Evolutionary conservation across 2,888 invertebrate species (phyloP), one percentile per base, ranked within the genome.

Genomic region (Cybosia mesomella): DNA sequence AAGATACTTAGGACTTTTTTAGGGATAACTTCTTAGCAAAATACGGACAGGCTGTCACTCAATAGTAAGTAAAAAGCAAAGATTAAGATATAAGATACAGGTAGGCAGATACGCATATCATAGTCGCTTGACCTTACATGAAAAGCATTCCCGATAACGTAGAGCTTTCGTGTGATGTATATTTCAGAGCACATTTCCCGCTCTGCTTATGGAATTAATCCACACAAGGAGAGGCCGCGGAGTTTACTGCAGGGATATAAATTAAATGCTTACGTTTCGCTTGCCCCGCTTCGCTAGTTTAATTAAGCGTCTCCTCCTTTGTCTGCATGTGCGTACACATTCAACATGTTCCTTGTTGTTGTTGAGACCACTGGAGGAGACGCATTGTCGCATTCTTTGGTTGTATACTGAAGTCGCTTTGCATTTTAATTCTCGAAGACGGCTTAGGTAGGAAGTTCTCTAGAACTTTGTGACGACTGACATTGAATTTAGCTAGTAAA

Each of bases 201-300:
- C 87, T 85, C 63, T 83, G 82, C 89, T 84, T 79, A 76, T 86
- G 72, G 73, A 74, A 80, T 89, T 84, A 81, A 60, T 74, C 84
- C 87, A 82, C 78, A 73, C 82, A 83, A 84, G 85, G 89, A 89
- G 88, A 90, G 87, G 90, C 88, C 92, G 94, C 91, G 92, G 91
- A 93, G 90, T 93, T 91, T 93, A 94, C 93, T 94, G 94, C 94
- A 93, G 93, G 91, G 91, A 91, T 93, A 94, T 94, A 94, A 94
- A 94, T 94, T 94, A 92, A 94, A 93, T 93, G 94, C 94, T 94
- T 94, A 93, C 94, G 92, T 94, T 94, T 94, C 91, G 92, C 92
- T 87, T 86, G 91, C 91, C 89, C 89, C 89, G 92, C 92, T 92
- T 85, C 87, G 91, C 93, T 92, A 92, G 93, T 94, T 94, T 95